Percentiles rank a stretch among this genome's conserved stretches.
Conservation (phyloP, 2,888 invertebrate genomes). For the Thecocarcelia acutangulata region DNA sequence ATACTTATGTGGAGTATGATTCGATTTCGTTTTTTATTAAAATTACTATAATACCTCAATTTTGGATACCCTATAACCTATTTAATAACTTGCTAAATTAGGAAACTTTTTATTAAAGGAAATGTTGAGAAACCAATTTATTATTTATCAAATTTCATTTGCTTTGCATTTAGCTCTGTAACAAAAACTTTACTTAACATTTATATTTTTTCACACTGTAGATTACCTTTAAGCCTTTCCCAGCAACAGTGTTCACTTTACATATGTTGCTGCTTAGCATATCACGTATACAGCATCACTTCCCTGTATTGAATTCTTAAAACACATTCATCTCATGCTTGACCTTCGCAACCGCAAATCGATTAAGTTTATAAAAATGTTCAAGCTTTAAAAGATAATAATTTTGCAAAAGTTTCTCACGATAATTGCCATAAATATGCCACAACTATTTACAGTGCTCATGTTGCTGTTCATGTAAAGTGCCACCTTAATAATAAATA, state of each 20-base stretch:
- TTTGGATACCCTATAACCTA: too few relatives aligned
- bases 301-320: neutral
- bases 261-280: slow-evolving; percentile 18
- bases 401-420: slow-evolving; percentile 54
- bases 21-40: too few relatives aligned
- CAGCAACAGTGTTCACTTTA: neutral
- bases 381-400: slow-evolving; percentile 9
- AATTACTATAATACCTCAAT: too few relatives aligned
- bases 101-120: too few relatives aligned
- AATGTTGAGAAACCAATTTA: too few relatives aligned
- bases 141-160: too few relatives aligned
- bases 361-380: slow-evolving; percentile 7
- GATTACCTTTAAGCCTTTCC: neutral
- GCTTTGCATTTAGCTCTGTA: too few relatives aligned
- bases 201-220: too few relatives aligned
- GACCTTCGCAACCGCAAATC: slow-evolving; percentile 41
- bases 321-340: slow-evolving; percentile 1
- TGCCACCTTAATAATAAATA: slow-evolving; percentile 49
- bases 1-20: too few relatives aligned
- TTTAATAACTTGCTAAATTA: too few relatives aligned
- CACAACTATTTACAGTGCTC: slow-evolving; percentile 27
- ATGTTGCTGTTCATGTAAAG: slow-evolving; percentile 50
- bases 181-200: too few relatives aligned
- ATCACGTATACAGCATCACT: neutral
- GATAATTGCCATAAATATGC: slow-evolving; percentile 48